Evolutionary conservation across 2,888 invertebrate genomes (phyloP).

Genomic region (Actias luna): DNA sequence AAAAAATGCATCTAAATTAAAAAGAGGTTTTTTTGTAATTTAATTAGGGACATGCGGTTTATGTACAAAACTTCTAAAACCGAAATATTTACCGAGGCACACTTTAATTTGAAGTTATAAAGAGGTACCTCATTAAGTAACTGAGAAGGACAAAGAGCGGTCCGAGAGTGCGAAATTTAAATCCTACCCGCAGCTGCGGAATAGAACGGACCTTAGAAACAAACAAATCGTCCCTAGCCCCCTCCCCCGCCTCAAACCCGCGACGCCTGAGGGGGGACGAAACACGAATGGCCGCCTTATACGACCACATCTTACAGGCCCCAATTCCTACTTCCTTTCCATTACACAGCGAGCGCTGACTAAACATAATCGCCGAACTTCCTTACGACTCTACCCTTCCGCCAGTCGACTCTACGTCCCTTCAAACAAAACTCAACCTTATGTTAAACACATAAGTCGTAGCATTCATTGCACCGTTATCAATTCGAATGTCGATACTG

Average conservation of each 20-base stretch:
- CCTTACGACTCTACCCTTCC: conserved; percentile 81
- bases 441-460: conserved; percentile 45
- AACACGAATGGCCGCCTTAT: conserved; percentile 70
- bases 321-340: conserved; percentile 81
- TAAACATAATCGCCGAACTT: conserved; percentile 81
- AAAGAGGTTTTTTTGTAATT: conserved; percentile 12
- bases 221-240: conserved; percentile 68
- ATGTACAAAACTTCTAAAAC: conserved; percentile 30
- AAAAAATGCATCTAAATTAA: background rate
- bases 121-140: conserved; percentile 70
- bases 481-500: conserved; percentile 42
- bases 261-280: conserved; percentile 31
- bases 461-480: conserved; percentile 29
- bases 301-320: conserved; percentile 81
- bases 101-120: conserved; percentile 74
- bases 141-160: conserved; percentile 71
- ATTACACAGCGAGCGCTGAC: conserved; percentile 77
- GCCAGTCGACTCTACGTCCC: conserved; percentile 58
- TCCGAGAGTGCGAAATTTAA: conserved; percentile 66
- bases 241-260: conserved; percentile 29
- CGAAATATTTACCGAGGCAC: conserved; percentile 47
- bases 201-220: conserved; percentile 73
- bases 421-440: conserved; percentile 51
- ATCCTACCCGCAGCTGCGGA: conserved; percentile 73
- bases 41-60: background rate